Conservation (phyloP, 2,797 vertebrate species). For the Muscicapa comitata region DNA sequence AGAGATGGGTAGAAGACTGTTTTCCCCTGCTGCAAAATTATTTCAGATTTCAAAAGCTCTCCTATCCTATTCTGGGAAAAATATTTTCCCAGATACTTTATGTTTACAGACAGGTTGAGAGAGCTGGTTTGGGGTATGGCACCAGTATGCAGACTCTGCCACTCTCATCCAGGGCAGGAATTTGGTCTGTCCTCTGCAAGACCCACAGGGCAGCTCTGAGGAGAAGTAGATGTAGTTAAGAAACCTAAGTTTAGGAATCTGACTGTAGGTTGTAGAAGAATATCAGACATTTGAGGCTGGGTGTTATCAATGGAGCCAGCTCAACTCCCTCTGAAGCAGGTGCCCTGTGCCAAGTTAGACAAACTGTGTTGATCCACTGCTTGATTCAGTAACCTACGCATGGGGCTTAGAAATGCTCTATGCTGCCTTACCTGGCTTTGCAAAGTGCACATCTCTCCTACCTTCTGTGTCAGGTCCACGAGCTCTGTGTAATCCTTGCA, state of each 20-base stretch:
- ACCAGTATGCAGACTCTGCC: neutral
- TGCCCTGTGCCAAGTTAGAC: neutral
- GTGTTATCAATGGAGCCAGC: neutral
- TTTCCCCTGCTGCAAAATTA: neutral
- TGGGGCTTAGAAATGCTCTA: neutral
- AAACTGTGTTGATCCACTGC: neutral
- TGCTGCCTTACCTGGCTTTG: neutral
- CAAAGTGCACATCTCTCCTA: neutral
- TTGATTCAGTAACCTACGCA: neutral
- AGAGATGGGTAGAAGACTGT: neutral
- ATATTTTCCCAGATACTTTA: neutral
- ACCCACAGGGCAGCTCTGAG: neutral
- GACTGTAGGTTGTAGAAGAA: neutral
- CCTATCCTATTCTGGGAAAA: neutral
- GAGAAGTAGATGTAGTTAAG: neutral
- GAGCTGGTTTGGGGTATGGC: rapidly evolving
- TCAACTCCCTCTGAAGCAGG: neutral
- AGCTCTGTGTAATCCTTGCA: neutral
- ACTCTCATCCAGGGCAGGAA: neutral
- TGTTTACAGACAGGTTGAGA: neutral
- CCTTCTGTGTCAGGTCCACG: neutral
- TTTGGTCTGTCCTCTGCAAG: neutral
- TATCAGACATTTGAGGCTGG: neutral
- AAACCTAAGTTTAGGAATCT: neutral
- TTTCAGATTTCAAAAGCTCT: neutral